A percentile compares a stretch with the other conserved stretches of the same genome.
Conservation (phyloP, 2,113 vertebrate species). For the Noctilio leporinus region DNA sequence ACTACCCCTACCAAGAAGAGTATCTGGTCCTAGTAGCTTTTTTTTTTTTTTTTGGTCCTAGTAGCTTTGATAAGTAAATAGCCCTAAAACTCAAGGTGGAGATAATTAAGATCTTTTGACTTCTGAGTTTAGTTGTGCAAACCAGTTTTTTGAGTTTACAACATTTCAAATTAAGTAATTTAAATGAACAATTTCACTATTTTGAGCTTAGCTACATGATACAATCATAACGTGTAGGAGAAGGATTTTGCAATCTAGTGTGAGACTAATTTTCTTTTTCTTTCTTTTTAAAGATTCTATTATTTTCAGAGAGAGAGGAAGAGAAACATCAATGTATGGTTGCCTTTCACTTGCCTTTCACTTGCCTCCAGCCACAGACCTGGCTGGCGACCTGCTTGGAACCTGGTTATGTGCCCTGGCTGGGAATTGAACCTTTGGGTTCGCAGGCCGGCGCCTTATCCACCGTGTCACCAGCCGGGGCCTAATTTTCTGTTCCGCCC, state of each 20-base stretch:
- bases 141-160: neutral
- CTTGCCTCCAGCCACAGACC: no score
- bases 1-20: neutral
- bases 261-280: no score
- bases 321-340: no score
- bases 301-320: no score
- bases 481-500: neutral
- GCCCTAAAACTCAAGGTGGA: neutral
- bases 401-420: no score
- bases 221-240: neutral
- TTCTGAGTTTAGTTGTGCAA: neutral
- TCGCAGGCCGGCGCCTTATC: no score
- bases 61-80: neutral
- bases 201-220: neutral
- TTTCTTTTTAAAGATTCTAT: no score
- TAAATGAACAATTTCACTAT: neutral
- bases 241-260: neutral
- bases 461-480: no score
- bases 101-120: neutral
- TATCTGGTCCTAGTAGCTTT: neutral
- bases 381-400: no score
- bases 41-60: neutral
- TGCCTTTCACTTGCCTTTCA: no score
- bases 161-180: slow-evolving; percentile 35
- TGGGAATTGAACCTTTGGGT: no score